A percentile compares a stretch with the other conserved stretches of the same genome.
phyloP scores from a whole-genome alignment of 2,888 invertebrate species.

The Furcula furcula region DNA sequence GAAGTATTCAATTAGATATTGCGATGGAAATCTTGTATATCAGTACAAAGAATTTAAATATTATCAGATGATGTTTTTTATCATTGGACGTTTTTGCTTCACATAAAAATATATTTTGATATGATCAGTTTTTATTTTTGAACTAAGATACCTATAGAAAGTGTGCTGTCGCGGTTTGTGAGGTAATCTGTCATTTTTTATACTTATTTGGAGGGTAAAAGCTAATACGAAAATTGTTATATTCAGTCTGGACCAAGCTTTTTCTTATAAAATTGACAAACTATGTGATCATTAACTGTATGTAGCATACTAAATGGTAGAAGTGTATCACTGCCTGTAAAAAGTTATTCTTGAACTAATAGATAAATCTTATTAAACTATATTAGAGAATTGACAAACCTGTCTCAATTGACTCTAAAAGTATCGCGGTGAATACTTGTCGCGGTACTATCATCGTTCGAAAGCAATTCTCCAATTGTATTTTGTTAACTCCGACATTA shows the following conservation, averaged over 20 bases:
- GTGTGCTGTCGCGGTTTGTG: conserved; percentile 31
- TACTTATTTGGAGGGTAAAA: conserved; percentile 20
- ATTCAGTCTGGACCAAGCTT: conserved; percentile 58
- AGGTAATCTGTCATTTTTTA: conserved; percentile 32
- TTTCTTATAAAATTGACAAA: conserved; percentile 24
- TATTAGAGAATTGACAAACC: conserved; percentile 9
- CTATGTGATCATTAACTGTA: conserved; percentile 27
- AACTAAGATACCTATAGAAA: conserved; percentile 40
- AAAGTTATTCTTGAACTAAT: conserved; percentile 28
- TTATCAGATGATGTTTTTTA: conserved; percentile 43
- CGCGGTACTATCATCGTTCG: background rate
- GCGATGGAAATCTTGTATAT: conserved; percentile 67
- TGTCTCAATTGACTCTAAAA: background rate
- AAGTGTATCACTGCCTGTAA: conserved; percentile 45
- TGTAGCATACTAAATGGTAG: conserved; percentile 41
- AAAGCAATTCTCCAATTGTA: conserved; percentile 2
- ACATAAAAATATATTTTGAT: conserved; percentile 69
- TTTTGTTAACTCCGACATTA: conserved; percentile 18
- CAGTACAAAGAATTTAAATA: conserved; percentile 72
- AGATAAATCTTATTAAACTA: conserved; percentile 40
- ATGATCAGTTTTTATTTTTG: conserved; percentile 57
- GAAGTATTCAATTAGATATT: conserved; percentile 51
- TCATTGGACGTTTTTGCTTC: conserved; percentile 54
- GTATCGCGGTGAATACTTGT: conserved; percentile 1
- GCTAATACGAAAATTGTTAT: conserved; percentile 25